Evolutionary conservation across 2,888 invertebrate species (phyloP), one percentile per base, ranked within the genome.

Genomic region (Oscheius sp.): DNA sequence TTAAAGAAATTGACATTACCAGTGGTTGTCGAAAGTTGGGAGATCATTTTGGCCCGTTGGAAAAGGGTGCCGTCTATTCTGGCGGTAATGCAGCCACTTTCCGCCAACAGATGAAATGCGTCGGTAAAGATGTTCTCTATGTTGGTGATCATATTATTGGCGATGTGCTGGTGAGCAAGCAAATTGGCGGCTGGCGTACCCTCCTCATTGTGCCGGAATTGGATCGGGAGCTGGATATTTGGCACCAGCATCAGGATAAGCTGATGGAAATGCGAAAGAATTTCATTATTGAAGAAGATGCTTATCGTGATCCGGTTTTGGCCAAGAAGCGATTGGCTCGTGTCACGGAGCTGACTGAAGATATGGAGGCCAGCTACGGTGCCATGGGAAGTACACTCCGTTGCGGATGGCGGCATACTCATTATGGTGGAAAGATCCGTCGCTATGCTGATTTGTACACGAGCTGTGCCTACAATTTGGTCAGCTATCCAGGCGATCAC

Each of bases 71-170:
- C 66, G 91, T 92, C 23, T 95, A 94, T 88, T 94, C 94, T 9
- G 86, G 86, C 69, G 86, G 91, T n/a, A 95, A 94, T 0, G 95
- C 95, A 88, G 96, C 97, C 89, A 95, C 96, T 0, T 96, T 99
- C 89, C 95, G 96, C n/a, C 93, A 95, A 85, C 91, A 99, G 87
- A 95, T 99, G 85, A 93, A 95, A 70, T 96, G 96, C 49, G 95
- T 95, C 89, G 98, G 98, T 77, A 97, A 96, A 89, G 98, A 99
- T 89, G 97, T 99, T 0, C 91, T 99, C 21, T 99, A 99, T 90
- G 93, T 98, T 74, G 99, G 98, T 43, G 99, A 99, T 91, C 98
- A 99, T 90, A 98, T 99, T 86, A 99, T 97, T 90, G 96, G 99
- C 56, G 99, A 99, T 89, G 98, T 99, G 85, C 92, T 99, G n/a